Conservation (phyloP, 2,797 vertebrate species). For the Furcifer pardalis region DNA sequence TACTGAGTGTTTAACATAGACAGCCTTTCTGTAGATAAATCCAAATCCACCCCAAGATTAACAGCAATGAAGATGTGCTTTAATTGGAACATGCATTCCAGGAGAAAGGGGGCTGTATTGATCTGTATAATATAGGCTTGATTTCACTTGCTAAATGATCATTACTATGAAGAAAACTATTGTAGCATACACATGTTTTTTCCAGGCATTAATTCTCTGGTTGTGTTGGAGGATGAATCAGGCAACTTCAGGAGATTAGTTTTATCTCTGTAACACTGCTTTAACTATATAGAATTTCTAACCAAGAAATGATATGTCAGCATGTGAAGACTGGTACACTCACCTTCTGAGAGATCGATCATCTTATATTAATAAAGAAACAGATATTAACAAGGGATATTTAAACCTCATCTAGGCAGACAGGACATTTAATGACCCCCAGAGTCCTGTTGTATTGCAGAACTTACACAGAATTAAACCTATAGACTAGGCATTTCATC, state of each 20-base stretch:
- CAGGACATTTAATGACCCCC: too few species aligned
- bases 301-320: slow-evolving; percentile 11
- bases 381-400: not conserved
- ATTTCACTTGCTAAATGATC: slow-evolving; percentile 44
- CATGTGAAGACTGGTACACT: slow-evolving; percentile 18
- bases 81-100: slow-evolving; percentile 19
- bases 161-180: slow-evolving; percentile 10
- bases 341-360: slow-evolving; percentile 27
- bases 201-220: not conserved
- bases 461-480: too few species aligned
- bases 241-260: slow-evolving; percentile 34
- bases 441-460: too few species aligned
- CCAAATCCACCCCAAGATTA: slow-evolving; percentile 22
- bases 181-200: not conserved
- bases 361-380: slow-evolving; percentile 48
- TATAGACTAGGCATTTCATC: too few species aligned
- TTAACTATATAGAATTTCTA: slow-evolving; percentile 22
- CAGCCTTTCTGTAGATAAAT: slow-evolving; percentile 40
- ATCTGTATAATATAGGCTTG: slow-evolving; percentile 27
- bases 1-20: not conserved
- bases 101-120: slow-evolving; percentile 9
- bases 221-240: slow-evolving; percentile 12
- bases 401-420: too few species aligned
- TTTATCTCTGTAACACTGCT: slow-evolving; percentile 38
- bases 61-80: slow-evolving; percentile 7